Evolutionary conservation across 2,797 vertebrate genomes (phyloP).

Genomic region (Cygnus olor): DNA sequence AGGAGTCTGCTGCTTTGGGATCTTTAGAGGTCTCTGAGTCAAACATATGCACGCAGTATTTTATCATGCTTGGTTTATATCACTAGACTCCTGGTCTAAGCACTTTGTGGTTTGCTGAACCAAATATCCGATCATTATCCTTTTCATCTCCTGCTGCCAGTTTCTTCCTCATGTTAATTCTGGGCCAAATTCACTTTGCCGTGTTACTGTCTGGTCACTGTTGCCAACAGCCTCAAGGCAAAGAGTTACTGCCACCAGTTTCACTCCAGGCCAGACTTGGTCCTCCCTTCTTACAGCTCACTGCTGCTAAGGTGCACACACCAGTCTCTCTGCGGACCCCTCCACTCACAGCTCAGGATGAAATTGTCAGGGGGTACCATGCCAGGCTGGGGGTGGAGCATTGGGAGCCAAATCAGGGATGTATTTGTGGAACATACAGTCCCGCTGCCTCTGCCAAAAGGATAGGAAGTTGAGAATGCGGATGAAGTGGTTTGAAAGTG

Average conservation of each 20-base stretch:
- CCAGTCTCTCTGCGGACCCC: background rate
- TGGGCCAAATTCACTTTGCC: background rate
- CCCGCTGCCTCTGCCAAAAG: background rate
- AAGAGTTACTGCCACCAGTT: background rate
- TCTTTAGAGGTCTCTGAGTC: background rate
- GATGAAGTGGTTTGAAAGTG: background rate
- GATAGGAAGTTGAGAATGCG: background rate
- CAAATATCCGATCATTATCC: background rate
- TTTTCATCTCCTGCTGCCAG: background rate
- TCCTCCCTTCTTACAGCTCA: background rate
- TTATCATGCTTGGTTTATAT: background rate
- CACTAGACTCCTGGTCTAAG: background rate
- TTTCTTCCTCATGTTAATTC: background rate
- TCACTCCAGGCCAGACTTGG: background rate
- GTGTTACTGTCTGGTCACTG: background rate
- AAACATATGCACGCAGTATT: background rate
- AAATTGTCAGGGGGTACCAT: background rate
- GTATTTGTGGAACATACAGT: background rate
- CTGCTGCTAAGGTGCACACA: background rate
- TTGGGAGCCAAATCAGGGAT: background rate
- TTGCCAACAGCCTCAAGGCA: background rate
- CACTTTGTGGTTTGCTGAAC: background rate
- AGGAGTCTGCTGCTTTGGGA: background rate
- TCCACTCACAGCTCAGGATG: background rate
- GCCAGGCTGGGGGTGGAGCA: background rate